phyloP scores from a whole-genome alignment of 2,888 invertebrate species.

The Drosophila villosipedis region DNA sequence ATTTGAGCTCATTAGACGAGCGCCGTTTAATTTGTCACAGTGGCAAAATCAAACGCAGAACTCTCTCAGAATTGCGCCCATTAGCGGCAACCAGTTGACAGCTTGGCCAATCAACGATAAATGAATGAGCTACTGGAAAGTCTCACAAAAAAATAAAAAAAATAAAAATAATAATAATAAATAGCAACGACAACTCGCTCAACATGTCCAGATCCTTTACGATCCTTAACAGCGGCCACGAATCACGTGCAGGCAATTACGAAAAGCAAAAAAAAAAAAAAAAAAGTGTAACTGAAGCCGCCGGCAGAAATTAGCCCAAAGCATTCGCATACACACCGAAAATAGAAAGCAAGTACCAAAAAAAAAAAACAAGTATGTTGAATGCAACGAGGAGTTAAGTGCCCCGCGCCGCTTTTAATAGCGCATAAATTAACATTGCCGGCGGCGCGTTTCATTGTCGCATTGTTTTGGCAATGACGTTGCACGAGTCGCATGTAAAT shows the following conservation, averaged over 20 bases:
- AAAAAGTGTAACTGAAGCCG: conserved; percentile 38
- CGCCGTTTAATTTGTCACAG: conserved; percentile 73
- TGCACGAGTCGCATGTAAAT: conserved; percentile 72
- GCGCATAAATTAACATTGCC: conserved; percentile 78
- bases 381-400: conserved; percentile 72
- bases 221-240: conserved; percentile 44
- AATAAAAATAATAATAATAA: too few relatives aligned
- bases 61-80: conserved; percentile 35
- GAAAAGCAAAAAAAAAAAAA: conserved; percentile 1
- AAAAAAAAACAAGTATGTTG: conserved; percentile 23
- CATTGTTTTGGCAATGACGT: conserved; percentile 79
- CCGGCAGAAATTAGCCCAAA: conserved; percentile 51
- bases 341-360: not conserved
- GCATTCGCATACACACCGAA: conserved; percentile 4
- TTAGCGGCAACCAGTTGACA: conserved; percentile 59
- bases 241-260: conserved; percentile 76
- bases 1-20: conserved; percentile 68
- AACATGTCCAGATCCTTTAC: conserved; percentile 15
- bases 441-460: conserved; percentile 59
- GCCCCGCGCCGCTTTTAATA: conserved; percentile 77
- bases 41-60: conserved; percentile 55
- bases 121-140: conserved; percentile 22
- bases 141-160: not conserved
- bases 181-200: conserved; percentile 19
- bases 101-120: conserved; percentile 60